A percentile compares a stretch with the other conserved stretches of the same genome.
Evolutionary conservation across 1,140 invertebrate genomes (phyloP).

Genomic region (Calephelis nemesis): DNA sequence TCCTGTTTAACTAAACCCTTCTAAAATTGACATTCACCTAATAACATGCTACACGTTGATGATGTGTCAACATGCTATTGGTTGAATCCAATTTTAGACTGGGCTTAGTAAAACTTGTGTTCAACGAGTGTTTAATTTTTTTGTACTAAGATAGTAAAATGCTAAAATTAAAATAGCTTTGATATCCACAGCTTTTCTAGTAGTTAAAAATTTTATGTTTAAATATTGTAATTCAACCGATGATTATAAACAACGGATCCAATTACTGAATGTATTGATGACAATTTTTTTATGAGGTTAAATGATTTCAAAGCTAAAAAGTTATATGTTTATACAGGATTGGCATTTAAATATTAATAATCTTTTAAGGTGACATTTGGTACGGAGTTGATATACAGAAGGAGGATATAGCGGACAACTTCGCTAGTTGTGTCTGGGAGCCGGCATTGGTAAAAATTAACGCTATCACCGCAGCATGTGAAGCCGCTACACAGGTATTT

Average conservation of each 20-base stretch:
- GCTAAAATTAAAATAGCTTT: too few species aligned
- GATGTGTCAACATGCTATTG: too few species aligned
- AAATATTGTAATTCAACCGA: background rate
- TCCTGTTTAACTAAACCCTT: too few species aligned
- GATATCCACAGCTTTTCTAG: too few species aligned
- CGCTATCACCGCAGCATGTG: constrained; percentile 96
- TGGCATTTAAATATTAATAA: too few species aligned
- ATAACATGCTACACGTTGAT: too few species aligned
- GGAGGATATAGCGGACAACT: constrained; percentile 97
- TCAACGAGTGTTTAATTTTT: too few species aligned
- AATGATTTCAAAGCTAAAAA: background rate
- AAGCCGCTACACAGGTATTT: constrained; percentile 86
- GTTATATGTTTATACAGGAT: too few species aligned
- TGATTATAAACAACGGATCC: constrained; percentile 17
- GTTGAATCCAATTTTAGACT: too few species aligned
- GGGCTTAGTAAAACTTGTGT: too few species aligned
- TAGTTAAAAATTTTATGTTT: background rate
- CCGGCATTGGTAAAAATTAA: constrained; percentile 98
- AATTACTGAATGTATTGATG: constrained; percentile 1
- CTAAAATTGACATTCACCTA: too few species aligned
- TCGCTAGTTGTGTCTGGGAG: constrained; percentile 97
- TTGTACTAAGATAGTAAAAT: too few species aligned
- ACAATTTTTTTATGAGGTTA: constrained; percentile 5
- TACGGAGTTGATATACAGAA: constrained; percentile 96
- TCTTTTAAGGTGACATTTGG: constrained; percentile 85